These are phyloP conservation scores for Melopsittacus undulatus DNA, from an alignment of 2,797 vertebrate species.

Conservation along the genomic window DNA sequence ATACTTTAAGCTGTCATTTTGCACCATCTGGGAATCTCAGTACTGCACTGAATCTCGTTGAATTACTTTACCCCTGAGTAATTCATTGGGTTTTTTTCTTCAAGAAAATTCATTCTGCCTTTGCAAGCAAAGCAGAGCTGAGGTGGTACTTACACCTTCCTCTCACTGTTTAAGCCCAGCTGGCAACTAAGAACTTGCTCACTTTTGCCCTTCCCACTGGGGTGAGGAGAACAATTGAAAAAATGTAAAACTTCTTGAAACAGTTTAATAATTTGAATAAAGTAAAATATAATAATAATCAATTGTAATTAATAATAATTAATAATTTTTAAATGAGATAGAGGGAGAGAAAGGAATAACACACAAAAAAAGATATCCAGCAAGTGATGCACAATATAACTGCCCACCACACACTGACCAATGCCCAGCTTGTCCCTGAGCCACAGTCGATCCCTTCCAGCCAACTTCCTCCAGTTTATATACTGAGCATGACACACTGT, in stretches of 20 bases:
- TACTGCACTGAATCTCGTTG: background rate
- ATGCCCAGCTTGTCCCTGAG: background rate
- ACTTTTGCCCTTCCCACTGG: background rate
- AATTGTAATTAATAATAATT: background rate
- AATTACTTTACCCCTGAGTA: background rate
- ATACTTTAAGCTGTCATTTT: slow-evolving; percentile 5
- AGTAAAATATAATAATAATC: background rate
- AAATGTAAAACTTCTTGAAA: background rate
- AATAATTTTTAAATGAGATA: background rate
- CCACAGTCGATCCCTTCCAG: background rate
- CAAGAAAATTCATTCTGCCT: background rate
- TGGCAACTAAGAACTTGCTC: background rate
- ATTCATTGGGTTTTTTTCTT: background rate
- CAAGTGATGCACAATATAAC: background rate
- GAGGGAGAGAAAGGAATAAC: background rate
- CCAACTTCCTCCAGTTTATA: background rate
- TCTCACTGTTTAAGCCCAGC: background rate
- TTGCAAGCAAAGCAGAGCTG: background rate
- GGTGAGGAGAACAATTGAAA: background rate
- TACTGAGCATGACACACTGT: background rate
- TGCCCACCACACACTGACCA: background rate
- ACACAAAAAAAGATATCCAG: background rate
- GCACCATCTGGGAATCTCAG: background rate
- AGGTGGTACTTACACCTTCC: background rate
- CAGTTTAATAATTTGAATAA: background rate